These are phyloP conservation scores for Agrochola litura DNA, from an alignment of 2,888 invertebrate species.

Conservation along the genomic window DNA sequence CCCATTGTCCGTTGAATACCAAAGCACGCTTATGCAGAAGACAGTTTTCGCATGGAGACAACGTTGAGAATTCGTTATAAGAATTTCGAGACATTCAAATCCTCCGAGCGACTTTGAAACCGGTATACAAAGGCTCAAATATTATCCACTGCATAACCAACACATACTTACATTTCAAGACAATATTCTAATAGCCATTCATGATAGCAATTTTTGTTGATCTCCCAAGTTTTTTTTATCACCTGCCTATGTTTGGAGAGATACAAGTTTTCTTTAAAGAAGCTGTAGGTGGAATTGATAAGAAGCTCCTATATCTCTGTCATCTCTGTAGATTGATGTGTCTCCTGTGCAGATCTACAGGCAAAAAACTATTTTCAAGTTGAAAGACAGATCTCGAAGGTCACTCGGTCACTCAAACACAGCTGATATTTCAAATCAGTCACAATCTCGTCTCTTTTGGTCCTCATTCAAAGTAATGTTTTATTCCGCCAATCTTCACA, in stretches of 20 bases:
- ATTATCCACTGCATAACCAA: constrained; percentile 47
- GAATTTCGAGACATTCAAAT: constrained; percentile 64
- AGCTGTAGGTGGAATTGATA: neutral
- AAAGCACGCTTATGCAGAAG: constrained; percentile 31
- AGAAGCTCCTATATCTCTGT: neutral
- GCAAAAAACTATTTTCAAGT: neutral
- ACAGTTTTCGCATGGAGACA: constrained; percentile 51
- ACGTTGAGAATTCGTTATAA: constrained; percentile 48
- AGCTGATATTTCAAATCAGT: neutral
- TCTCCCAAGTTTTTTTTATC: neutral
- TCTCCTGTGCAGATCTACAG: neutral
- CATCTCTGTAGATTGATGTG: neutral
- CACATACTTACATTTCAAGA: constrained; percentile 36
- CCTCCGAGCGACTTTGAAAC: constrained; percentile 52
- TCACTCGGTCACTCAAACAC: neutral
- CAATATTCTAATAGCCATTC: constrained; percentile 31
- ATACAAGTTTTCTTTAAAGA: neutral
- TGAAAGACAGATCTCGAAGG: neutral
- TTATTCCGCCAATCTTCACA: constrained; percentile 12
- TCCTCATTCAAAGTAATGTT: constrained; percentile 7
- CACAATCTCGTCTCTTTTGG: neutral
- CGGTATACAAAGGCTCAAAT: constrained; percentile 56
- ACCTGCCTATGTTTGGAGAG: neutral
- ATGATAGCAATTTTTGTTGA: constrained; percentile 29
- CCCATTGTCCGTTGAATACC: constrained; percentile 24